These are phyloP conservation scores for Melipona quadrifasciata DNA, from an alignment of 1,140 invertebrate genomes.

Conservation along the genomic window DNA sequence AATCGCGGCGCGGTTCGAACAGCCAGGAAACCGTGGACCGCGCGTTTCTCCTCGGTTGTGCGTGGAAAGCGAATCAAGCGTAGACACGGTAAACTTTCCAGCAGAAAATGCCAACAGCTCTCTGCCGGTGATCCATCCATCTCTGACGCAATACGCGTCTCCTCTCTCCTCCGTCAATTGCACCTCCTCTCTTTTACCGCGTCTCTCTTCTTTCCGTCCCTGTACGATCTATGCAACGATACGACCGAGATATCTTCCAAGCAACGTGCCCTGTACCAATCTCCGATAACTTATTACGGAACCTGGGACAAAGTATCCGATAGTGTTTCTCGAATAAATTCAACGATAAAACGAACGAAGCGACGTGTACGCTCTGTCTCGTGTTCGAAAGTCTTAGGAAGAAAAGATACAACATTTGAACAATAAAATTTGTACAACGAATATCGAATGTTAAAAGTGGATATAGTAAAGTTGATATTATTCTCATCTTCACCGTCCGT, in stretches of 20 bases:
- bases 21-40: not conserved
- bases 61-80: constrained; percentile 38
- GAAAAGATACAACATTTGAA: too few species aligned
- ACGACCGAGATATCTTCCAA: not conserved
- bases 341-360: too few species aligned
- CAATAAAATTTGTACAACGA: too few species aligned
- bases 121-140: constrained; percentile 61
- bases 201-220: constrained; percentile 5
- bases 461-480: too few species aligned
- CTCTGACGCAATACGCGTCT: constrained; percentile 66
- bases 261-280: not conserved
- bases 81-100: constrained; percentile 70
- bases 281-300: not conserved
- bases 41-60: constrained; percentile 9
- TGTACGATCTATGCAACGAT: too few species aligned
- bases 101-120: constrained; percentile 70
- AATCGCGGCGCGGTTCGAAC: not conserved
- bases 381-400: too few species aligned
- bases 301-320: too few species aligned
- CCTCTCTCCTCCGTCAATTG: constrained; percentile 19
- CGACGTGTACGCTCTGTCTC: too few species aligned
- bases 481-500: too few species aligned
- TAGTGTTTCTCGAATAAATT: too few species aligned
- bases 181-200: constrained; percentile 35
- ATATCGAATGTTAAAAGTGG: too few species aligned